Evolutionary conservation across 1,140 invertebrate species (phyloP).

Genomic region (Palaemon carinicauda): DNA sequence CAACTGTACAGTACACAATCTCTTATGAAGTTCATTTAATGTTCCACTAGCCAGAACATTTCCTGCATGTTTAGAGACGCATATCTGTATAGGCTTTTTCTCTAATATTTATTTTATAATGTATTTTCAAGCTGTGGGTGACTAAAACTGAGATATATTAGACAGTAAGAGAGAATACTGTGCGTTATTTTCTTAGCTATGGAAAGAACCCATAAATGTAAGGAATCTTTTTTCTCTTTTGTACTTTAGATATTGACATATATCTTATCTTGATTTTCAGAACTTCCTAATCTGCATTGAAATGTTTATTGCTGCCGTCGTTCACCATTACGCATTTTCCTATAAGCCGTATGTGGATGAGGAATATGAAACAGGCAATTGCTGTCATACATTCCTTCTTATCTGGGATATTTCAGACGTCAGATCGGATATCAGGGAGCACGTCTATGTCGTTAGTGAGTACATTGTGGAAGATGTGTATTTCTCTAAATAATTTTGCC

Average conservation of each 20-base stretch:
- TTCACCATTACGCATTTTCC: slow-evolving; percentile 94
- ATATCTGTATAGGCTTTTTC: too few relatives aligned
- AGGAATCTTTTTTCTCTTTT: too few relatives aligned
- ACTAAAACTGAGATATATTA: too few relatives aligned
- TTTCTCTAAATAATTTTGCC: neutral
- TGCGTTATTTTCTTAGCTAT: too few relatives aligned
- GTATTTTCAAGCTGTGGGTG: too few relatives aligned
- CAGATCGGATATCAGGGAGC: slow-evolving; percentile 88
- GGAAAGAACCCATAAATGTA: too few relatives aligned
- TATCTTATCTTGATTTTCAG: slow-evolving; percentile 65
- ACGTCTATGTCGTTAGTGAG: slow-evolving; percentile 80
- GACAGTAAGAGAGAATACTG: too few relatives aligned
- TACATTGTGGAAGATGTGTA: neutral
- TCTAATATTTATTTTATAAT: too few relatives aligned
- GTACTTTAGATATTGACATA: neutral
- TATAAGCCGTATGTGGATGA: slow-evolving; percentile 82
- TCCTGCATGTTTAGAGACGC: too few relatives aligned
- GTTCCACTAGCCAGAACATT: too few relatives aligned
- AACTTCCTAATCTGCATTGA: slow-evolving; percentile 97
- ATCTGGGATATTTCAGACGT: slow-evolving; percentile 97
- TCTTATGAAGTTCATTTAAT: too few relatives aligned
- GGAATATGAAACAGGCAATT: slow-evolving; percentile 67
- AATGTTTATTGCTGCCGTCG: slow-evolving; percentile 95
- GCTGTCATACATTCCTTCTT: slow-evolving; percentile 74
- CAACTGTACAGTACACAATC: too few relatives aligned